Base-by-base conservation (phyloP, 2,888 invertebrate genomes). In the Caenorhabditis imperialis region DNA sequence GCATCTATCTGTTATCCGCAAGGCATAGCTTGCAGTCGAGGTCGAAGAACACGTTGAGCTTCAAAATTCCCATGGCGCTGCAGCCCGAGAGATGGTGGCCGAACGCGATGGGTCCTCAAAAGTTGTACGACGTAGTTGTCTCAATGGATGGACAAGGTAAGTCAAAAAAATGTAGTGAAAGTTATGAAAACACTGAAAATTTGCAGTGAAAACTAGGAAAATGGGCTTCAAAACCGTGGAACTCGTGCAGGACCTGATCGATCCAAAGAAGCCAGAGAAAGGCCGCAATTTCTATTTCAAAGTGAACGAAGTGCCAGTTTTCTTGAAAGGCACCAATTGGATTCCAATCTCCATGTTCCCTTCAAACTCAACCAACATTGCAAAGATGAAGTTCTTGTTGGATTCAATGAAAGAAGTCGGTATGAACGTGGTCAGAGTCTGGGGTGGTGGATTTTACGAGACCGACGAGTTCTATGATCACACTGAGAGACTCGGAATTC, bases 391-490 rank as follows among this genome's bases (percentile, higher is more conserved):
- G 27, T 82, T 81, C 22, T 38, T 82, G 22, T 37, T 83, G n/a
- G 79, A 80, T 58, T 83, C 82, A 0, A 70, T 75, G 3, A 67
- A 37, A 10, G 78, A 81, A 65, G 78, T 71, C 0, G 77, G 81
- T 20, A 95, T 96, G 93, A 94, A 94, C 85, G 94, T 94, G 92
- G 89, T 98, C 14, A 91, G 98, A 22, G n/a, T 98, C 1, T 99
- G 98, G 98, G 98, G 98, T 25, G 98, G 98, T n/a, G 98, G 96
- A 0, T 90, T 94, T 0, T 99, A 97, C 86, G 97, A 97, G 88
- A 92, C 93, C 0, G 94, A 96, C 81, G 91, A 92, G 65, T 96
- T 98, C 89, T 99, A 98, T 88, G 69, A 90, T 3, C 75, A 76
- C 35, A 63, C 78, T 3, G 35, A 61, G n/a, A 16, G 71, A 44